Percentiles rank a stretch among this genome's conserved stretches.
Conservation (phyloP, 2,888 invertebrate species). For the Psococerastis gibbosa region DNA sequence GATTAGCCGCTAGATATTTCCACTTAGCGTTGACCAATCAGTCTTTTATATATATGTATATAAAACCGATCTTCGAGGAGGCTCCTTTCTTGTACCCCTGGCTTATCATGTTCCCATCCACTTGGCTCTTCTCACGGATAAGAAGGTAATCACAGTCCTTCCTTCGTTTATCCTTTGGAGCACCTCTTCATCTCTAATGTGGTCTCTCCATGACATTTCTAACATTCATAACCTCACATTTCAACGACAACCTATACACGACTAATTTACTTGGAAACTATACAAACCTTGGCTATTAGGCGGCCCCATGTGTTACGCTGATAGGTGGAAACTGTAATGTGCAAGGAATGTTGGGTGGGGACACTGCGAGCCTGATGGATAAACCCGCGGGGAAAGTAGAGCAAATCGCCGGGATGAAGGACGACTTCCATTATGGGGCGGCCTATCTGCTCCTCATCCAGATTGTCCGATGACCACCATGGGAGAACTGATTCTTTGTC, state of each 20-base stretch:
- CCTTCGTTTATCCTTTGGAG: no score
- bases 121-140: no score
- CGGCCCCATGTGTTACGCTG: conserved; percentile 84
- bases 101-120: no score
- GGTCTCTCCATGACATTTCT: no score
- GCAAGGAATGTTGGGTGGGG: conserved; percentile 68
- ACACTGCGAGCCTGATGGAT: conserved; percentile 72
- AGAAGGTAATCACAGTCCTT: no score
- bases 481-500: conserved; percentile 29
- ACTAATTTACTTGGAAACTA: no score
- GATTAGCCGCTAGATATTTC: no score
- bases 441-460: conserved; percentile 51
- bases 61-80: no score
- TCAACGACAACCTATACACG: not conserved
- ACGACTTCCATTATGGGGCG: conserved; percentile 59
- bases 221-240: no score
- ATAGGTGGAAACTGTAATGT: conserved; percentile 83
- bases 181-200: not conserved
- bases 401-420: conserved; percentile 68
- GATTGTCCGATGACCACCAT: conserved; percentile 64
- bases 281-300: conserved; percentile 50
- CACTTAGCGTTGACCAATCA: no score
- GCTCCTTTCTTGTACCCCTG: no score
- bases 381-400: conserved; percentile 83
- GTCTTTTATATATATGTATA: conserved; percentile 32